phyloP scores from a whole-genome alignment of 2,797 vertebrate genomes.

The Cyclopterus lumpus region DNA sequence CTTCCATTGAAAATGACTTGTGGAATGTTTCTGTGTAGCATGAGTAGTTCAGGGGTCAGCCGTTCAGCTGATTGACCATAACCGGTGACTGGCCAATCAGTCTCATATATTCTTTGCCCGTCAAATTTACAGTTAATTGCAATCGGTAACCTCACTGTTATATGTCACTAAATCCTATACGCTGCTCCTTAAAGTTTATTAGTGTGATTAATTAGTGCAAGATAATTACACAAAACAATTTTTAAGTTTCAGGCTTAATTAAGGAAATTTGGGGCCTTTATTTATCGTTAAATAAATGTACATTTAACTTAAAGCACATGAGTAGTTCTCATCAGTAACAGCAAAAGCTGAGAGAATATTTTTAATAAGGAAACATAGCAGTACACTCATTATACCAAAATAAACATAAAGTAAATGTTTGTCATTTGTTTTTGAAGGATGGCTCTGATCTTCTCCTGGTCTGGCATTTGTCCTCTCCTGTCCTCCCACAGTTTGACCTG shows the following conservation, averaged over 20 bases:
- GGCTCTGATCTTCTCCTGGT: constrained; percentile 27
- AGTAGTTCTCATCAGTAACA: background rate
- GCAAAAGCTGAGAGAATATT: background rate
- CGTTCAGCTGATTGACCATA: background rate
- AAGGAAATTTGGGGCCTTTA: background rate
- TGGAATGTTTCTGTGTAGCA: background rate
- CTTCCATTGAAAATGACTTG: background rate
- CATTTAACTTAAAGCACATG: background rate
- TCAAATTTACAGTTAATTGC: background rate
- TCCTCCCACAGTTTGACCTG: constrained; percentile 60
- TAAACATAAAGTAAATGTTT: constrained; percentile 30
- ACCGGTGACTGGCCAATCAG: background rate
- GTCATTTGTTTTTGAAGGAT: constrained; percentile 25
- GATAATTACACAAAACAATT: background rate
- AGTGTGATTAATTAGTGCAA: background rate
- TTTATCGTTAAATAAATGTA: background rate
- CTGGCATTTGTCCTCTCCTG: constrained; percentile 44
- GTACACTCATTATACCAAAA: constrained; percentile 17
- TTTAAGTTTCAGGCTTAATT: background rate
- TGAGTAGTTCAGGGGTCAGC: background rate
- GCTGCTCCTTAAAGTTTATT: background rate
- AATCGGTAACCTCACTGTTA: background rate
- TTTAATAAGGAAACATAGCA: background rate
- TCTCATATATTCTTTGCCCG: background rate
- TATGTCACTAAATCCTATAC: background rate